Evolutionary conservation across 2,113 vertebrate species (phyloP), one percentile per base, ranked within the genome.

Genomic region (Ahaetulla prasina): DNA sequence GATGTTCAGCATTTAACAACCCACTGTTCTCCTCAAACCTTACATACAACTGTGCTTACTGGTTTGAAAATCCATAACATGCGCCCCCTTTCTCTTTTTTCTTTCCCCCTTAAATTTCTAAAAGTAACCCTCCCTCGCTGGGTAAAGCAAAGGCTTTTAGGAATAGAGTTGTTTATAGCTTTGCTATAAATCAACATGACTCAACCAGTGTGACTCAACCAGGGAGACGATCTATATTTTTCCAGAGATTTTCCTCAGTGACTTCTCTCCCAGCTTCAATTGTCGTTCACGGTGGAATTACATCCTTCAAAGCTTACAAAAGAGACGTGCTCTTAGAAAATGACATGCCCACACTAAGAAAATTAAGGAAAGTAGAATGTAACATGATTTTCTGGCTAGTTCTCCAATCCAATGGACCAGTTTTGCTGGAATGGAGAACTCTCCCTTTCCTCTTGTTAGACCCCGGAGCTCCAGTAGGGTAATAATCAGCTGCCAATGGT

Each of bases 91-190:
- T 90, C 91, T 94, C 90, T 92, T 93, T 94, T 94, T 95, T 89
- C 80, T 93, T 54, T 1, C 57, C 94, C 94, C 74, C 43, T 90
- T 89, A 93, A 92, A 91, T 92, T 91, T 93, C 68, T 91, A 55
- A 2, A 55, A 87, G 88, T 60, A 89, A 68, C 89, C n/a, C 4
- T 60, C 91, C 43, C 90, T n/a, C 89, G 16, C 49, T 90, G 11
- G 39, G 93, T 57, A 63, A 87, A 27, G 88, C 12, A 92, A 96
- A 96, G 85, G 0, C 94, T 94, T 94, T 92, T 23, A 93, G 93
- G 25, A 95, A 49, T 80, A 39, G 39, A 3, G 74, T 90, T 93
- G 55, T 89, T 95, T 93, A 88, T 45, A 90, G 53, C 52, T 91
- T 39, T 89, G 9, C 8, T 14, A 4, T 95, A 90, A 25, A 96